A percentile compares a stretch with the other conserved stretches of the same genome.
These are phyloP conservation scores for Eupithecia centaureata DNA, from an alignment of 2,888 invertebrate species.

Conservation along the genomic window DNA sequence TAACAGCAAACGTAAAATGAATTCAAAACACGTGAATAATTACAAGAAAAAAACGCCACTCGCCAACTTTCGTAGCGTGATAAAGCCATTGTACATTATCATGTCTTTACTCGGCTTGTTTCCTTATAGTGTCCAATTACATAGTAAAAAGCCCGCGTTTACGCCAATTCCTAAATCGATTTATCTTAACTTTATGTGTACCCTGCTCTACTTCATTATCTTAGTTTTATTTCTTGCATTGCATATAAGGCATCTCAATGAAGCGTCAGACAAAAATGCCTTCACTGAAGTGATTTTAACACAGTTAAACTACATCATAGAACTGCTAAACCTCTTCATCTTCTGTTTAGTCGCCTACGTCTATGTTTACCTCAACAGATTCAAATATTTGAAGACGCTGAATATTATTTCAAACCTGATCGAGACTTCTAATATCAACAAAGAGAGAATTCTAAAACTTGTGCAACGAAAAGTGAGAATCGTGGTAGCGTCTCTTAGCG, in stretches of 20 bases:
- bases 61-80: constrained; percentile 43
- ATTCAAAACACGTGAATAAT: constrained; percentile 17
- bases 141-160: constrained; percentile 47
- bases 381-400: constrained; percentile 59
- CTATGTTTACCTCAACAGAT: constrained; percentile 57
- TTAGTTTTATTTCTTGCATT: constrained; percentile 54
- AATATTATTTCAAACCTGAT: constrained; percentile 57
- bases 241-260: constrained; percentile 57
- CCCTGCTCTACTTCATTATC: constrained; percentile 51
- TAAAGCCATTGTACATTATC: constrained; percentile 56
- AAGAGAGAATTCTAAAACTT: constrained; percentile 46
- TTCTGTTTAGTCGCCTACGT: constrained; percentile 58
- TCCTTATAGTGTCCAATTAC: constrained; percentile 56
- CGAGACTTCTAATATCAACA: constrained; percentile 47
- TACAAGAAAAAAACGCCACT: constrained; percentile 15
- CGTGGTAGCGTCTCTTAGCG: constrained; percentile 44
- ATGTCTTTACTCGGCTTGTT: constrained; percentile 56
- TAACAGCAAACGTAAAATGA: constrained; percentile 43
- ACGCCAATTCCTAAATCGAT: constrained; percentile 58
- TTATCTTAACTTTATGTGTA: constrained; percentile 61
- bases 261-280: constrained; percentile 48
- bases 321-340: constrained; percentile 52
- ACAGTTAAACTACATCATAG: constrained; percentile 67
- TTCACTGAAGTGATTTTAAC: constrained; percentile 60
- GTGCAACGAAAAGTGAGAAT: constrained; percentile 55